A percentile compares a stretch with the other conserved stretches of the same genome.
Conservation (phyloP, 2,888 invertebrate species). For the Drosophila quinaria region DNA sequence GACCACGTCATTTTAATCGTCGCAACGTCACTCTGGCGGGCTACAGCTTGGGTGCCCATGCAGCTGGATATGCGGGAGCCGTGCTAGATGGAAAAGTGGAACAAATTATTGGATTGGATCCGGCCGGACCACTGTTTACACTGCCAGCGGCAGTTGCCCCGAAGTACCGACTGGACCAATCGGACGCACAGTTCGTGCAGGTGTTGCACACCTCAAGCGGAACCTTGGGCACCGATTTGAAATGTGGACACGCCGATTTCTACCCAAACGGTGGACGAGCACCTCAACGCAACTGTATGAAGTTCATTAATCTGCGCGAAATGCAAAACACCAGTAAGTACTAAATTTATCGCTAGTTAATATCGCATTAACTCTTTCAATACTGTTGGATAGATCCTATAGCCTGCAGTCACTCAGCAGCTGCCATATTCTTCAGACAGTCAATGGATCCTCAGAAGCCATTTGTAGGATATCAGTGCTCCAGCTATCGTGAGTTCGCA, state of each 20-base stretch:
- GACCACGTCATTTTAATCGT: slow-evolving; percentile 72
- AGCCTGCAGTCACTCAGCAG: slow-evolving; percentile 84
- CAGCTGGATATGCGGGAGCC: slow-evolving; percentile 84
- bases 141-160: slow-evolving; percentile 81
- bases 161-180: slow-evolving; percentile 80
- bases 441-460: slow-evolving; percentile 83
- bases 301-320: slow-evolving; percentile 73
- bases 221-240: slow-evolving; percentile 80
- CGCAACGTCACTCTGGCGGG: slow-evolving; percentile 83
- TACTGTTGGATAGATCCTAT: slow-evolving; percentile 77
- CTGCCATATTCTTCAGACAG: slow-evolving; percentile 83
- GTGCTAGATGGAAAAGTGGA: slow-evolving; percentile 80
- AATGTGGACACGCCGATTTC: slow-evolving; percentile 85
- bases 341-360: neutral
- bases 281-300: slow-evolving; percentile 83
- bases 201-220: slow-evolving; percentile 85
- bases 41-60: slow-evolving; percentile 85
- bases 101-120: slow-evolving; percentile 85
- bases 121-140: slow-evolving; percentile 85
- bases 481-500: slow-evolving; percentile 72
- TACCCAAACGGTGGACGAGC: slow-evolving; percentile 84
- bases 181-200: slow-evolving; percentile 84
- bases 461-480: slow-evolving; percentile 82
- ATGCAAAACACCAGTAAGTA: slow-evolving; percentile 81
- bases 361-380: neutral